Conservation (phyloP, 2,888 invertebrate species). For the Macaria liturata region DNA sequence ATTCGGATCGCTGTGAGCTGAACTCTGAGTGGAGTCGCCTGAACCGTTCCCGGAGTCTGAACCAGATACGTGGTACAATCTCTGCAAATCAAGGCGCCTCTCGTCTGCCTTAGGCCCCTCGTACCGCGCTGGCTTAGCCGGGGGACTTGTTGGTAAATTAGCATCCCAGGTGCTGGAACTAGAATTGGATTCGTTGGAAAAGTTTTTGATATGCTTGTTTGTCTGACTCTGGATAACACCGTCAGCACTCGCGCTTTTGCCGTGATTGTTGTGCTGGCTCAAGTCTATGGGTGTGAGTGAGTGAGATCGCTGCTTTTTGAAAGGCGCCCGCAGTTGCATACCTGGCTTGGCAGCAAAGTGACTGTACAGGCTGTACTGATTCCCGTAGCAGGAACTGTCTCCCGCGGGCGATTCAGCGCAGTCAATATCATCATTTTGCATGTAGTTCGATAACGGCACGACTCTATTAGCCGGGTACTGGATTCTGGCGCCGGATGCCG, state of each 20-base stretch:
- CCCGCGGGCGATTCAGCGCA: constrained; percentile 60
- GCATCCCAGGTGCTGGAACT: constrained; percentile 77
- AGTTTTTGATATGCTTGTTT: constrained; percentile 65
- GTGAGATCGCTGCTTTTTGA: constrained; percentile 88
- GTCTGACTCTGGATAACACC: constrained; percentile 85
- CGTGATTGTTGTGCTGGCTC: constrained; percentile 73
- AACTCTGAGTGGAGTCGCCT: constrained; percentile 91
- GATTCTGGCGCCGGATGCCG: constrained; percentile 94
- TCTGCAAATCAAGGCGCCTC: constrained; percentile 85
- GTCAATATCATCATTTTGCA: constrained; percentile 65
- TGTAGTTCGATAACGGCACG: constrained; percentile 89
- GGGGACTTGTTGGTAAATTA: constrained; percentile 83
- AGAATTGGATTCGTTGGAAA: constrained; percentile 78
- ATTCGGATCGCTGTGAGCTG: constrained; percentile 86
- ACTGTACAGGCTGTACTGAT: constrained; percentile 75
- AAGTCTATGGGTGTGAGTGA: constrained; percentile 87
- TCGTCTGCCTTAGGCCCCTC: constrained; percentile 83
- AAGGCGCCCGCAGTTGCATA: constrained; percentile 65
- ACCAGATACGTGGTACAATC: constrained; percentile 90
- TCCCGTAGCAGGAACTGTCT: constrained; percentile 63
- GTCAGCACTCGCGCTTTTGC: constrained; percentile 88
- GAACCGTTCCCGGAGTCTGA: constrained; percentile 96
- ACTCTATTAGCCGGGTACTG: constrained; percentile 92
- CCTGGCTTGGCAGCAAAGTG: constrained; percentile 74
- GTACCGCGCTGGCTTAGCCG: constrained; percentile 80